Conservation (phyloP, 2,113 vertebrate genomes). For the Alosa alosa region DNA sequence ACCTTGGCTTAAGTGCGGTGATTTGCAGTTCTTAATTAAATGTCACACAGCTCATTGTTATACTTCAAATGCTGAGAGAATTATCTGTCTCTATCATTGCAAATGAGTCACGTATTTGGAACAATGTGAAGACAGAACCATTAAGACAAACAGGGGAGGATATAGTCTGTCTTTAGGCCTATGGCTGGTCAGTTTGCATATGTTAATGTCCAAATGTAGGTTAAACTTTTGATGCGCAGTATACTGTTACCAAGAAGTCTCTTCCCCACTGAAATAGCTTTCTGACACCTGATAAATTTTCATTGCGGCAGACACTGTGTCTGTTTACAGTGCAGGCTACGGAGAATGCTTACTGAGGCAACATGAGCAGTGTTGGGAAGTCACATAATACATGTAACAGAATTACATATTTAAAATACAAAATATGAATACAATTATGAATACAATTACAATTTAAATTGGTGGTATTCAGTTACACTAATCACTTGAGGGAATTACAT, state of each 20-base stretch:
- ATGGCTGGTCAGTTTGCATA: not conserved
- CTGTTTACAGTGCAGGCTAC: not conserved
- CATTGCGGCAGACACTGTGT: not conserved
- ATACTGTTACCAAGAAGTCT: not conserved
- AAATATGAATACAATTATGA: too few relatives aligned
- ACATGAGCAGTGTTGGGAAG: not conserved
- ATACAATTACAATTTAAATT: too few relatives aligned
- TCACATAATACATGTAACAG: too few relatives aligned
- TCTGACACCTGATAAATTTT: constrained; percentile 14
- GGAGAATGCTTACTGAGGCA: not conserved
- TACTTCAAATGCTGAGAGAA: too few relatives aligned
- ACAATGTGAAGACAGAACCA: not conserved
- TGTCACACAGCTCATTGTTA: too few relatives aligned
- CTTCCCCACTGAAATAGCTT: constrained; percentile 12
- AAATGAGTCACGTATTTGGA: not conserved
- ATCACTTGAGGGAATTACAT: too few relatives aligned
- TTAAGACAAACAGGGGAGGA: not conserved
- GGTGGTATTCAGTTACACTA: too few relatives aligned
- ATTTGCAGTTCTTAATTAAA: too few relatives aligned
- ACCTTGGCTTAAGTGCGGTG: too few relatives aligned
- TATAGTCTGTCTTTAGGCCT: not conserved
- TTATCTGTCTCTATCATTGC: not conserved
- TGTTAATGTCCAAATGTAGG: not conserved
- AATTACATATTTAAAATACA: too few relatives aligned
- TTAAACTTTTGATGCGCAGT: not conserved